Conservation (phyloP, 2,797 vertebrate genomes). For the Gallinago stenura region DNA sequence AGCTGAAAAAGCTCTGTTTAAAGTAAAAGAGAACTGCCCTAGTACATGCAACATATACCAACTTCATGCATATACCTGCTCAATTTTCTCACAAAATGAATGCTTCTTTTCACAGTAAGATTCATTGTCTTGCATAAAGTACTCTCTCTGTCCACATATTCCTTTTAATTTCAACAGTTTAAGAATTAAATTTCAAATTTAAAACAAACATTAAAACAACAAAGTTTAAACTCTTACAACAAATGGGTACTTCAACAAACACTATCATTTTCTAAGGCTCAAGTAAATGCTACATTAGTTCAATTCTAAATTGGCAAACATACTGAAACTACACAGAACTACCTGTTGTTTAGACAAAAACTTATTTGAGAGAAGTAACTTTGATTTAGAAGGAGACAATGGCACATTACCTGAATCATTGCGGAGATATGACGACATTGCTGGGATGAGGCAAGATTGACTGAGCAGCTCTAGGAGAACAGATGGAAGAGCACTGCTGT, state of each 20-base stretch:
- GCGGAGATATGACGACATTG: conserved; percentile 97
- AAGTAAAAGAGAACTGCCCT: neutral
- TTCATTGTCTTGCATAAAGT: neutral
- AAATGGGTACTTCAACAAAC: neutral
- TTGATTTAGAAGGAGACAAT: neutral
- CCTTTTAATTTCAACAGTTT: neutral
- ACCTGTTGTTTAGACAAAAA: neutral
- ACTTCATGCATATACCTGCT: neutral
- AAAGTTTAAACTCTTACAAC: neutral
- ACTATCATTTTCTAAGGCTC: neutral
- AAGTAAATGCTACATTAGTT: neutral
- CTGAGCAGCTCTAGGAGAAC: conserved; percentile 94
- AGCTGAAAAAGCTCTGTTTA: neutral
- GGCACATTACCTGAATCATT: conserved; percentile 91
- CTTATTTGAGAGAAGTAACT: neutral
- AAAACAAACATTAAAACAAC: neutral
- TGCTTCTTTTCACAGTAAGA: neutral
- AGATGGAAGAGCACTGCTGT: conserved; percentile 90
- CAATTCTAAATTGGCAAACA: neutral
- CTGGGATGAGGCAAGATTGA: conserved; percentile 97
- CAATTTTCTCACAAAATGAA: neutral
- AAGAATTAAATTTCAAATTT: neutral
- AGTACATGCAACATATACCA: neutral
- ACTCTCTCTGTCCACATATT: neutral
- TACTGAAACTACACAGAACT: neutral